A percentile compares a stretch with the other conserved stretches of the same genome.
Conservation (phyloP, 2,888 invertebrate species). For the Epinotia nisella region DNA sequence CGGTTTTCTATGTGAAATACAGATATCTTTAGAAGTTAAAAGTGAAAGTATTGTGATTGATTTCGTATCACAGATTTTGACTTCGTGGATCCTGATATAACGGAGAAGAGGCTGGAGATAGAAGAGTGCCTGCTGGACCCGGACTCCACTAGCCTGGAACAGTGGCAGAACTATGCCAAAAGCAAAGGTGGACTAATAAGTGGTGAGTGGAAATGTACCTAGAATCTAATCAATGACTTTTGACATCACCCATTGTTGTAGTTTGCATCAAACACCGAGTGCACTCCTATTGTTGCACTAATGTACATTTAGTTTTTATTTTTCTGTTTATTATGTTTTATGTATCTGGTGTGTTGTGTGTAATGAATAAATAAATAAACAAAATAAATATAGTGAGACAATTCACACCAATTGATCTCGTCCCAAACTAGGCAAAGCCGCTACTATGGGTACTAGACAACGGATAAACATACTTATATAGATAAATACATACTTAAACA, state of each 20-base stretch:
- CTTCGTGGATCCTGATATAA: slow-evolving; percentile 85
- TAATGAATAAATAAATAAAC: too few relatives aligned
- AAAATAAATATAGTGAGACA: too few relatives aligned
- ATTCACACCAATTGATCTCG: too few relatives aligned
- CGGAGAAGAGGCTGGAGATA: slow-evolving; percentile 85
- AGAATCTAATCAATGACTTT: slow-evolving; percentile 9
- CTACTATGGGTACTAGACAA: too few relatives aligned
- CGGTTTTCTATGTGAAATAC: background rate
- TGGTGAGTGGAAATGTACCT: slow-evolving; percentile 67
- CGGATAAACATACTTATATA: too few relatives aligned
- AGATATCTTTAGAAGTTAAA: slow-evolving; percentile 16
- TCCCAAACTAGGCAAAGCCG: too few relatives aligned
- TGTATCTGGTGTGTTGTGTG: too few relatives aligned
- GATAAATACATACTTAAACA: too few relatives aligned
- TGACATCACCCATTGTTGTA: slow-evolving; percentile 28
- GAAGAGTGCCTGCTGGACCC: slow-evolving; percentile 83
- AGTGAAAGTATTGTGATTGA: slow-evolving; percentile 56
- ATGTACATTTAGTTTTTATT: too few relatives aligned
- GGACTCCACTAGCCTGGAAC: slow-evolving; percentile 75
- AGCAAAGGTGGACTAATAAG: slow-evolving; percentile 88
- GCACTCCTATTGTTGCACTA: too few relatives aligned
- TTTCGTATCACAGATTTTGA: slow-evolving; percentile 79
- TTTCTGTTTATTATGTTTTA: too few relatives aligned
- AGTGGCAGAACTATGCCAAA: slow-evolving; percentile 86
- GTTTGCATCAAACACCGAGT: too few relatives aligned